Percentiles rank a stretch among this genome's conserved stretches.
These are phyloP conservation scores for Chloroceryle aenea DNA, from an alignment of 2,113 vertebrate genomes.

Conservation along the genomic window DNA sequence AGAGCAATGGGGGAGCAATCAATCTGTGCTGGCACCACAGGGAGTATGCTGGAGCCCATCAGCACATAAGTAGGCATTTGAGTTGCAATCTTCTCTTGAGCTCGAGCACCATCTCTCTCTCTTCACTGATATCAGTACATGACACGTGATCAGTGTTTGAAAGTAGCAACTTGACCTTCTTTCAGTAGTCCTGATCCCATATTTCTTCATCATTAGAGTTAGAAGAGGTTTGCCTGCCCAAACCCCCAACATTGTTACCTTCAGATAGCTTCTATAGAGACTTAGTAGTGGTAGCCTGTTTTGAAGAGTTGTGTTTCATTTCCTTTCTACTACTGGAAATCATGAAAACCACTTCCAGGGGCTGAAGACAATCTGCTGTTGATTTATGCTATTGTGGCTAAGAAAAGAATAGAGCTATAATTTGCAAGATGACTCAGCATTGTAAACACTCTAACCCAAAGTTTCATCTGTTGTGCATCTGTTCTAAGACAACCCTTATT, in stretches of 20 bases:
- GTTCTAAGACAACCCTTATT: not conserved
- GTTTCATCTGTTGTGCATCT: not conserved
- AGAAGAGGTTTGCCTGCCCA: not conserved
- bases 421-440: not conserved
- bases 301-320: not conserved
- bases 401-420: not conserved
- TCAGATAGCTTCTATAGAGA: not conserved
- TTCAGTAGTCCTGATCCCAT: not conserved
- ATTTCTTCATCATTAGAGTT: not conserved
- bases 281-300: not conserved
- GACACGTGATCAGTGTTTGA: not conserved
- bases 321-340: not conserved
- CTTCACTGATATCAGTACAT: not conserved
- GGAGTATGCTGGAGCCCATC: not conserved
- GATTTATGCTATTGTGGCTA: not conserved
- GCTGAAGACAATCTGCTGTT: not conserved
- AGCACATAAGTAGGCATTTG: not conserved
- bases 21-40: not conserved
- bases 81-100: not conserved
- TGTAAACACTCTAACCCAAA: not conserved
- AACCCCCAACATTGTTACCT: fast-evolving
- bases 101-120: not conserved
- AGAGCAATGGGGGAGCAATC: not conserved
- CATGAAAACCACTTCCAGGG: not conserved
- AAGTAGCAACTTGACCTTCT: not conserved